A percentile compares a stretch with the other conserved stretches of the same genome.
Evolutionary conservation across 1,140 invertebrate genomes (phyloP).

Genomic region (Euglossa dilemma): DNA sequence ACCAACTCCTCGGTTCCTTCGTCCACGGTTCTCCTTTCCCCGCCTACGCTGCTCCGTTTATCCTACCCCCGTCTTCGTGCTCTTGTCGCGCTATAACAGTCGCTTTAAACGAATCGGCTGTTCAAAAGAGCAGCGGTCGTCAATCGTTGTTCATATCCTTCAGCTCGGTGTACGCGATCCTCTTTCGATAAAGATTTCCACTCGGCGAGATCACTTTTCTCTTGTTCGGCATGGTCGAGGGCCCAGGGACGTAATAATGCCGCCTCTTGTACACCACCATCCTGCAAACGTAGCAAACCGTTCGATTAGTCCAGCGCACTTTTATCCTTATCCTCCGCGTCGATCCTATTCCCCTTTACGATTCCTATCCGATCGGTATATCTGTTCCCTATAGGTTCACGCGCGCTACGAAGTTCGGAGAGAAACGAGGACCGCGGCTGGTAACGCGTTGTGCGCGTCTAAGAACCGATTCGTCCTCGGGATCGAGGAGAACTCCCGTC

Average conservation of each 20-base stretch:
- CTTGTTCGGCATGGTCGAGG: slow-evolving; percentile 73
- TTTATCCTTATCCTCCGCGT: no score
- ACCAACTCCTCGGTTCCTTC: background rate
- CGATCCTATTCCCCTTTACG: no score
- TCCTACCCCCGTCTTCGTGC: background rate
- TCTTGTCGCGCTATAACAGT: slow-evolving; percentile 16
- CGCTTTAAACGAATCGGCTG: slow-evolving; percentile 44
- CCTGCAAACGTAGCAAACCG: slow-evolving; percentile 64
- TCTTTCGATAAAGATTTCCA: slow-evolving; percentile 73
- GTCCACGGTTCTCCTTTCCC: background rate
- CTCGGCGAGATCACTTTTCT: slow-evolving; percentile 55
- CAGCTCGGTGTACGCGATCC: slow-evolving; percentile 79
- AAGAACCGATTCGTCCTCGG: no score
- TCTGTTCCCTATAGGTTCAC: no score
- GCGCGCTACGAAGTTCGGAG: no score
- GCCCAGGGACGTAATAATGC: slow-evolving; percentile 74
- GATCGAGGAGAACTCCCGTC: no score
- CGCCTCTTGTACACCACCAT: slow-evolving; percentile 79
- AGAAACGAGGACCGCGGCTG: no score
- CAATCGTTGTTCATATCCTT: slow-evolving; percentile 81
- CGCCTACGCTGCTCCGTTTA: background rate
- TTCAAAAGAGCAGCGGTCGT: slow-evolving; percentile 64
- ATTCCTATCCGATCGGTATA: no score
- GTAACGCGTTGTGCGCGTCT: no score
- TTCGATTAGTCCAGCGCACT: background rate